Base-by-base conservation (phyloP, 2,113 vertebrate genomes). In the Entomyzon cyanotis region DNA sequence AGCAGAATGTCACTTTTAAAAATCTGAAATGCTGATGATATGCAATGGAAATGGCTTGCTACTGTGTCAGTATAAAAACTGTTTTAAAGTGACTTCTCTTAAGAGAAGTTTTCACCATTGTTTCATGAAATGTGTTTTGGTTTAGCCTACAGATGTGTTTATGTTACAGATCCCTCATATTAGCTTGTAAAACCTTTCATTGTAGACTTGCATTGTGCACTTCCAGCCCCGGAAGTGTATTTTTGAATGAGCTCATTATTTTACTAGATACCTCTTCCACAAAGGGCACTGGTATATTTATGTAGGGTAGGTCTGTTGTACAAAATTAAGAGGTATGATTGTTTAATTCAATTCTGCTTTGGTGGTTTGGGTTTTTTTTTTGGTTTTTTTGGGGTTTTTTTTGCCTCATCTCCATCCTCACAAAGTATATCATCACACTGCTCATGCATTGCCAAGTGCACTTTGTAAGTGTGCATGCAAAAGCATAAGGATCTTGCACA, bases 91-190 rank as follows among this genome's bases (percentile, higher is more conserved):
- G 22, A 17, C 44, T 39, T 84, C 41, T 80, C 42, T 71, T 75
- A 17, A 89, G 50, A 74, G 64, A 35, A 12, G 21, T 80, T 80
- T 91, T 33, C 47, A 50, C 49, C 12, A 30, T 46, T 90, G 82
- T 94, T 87, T 80, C 2, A 3, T 63, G 53, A 74, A 94, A 91
- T 91, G 50, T 96, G 95, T 80, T 96, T 95, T 89, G 73, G 11
- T 84, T 93, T 96, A 95, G 87, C 69, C 64, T 80, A 27, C 75
- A 93, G 74, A 91, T 79, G 58, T 95, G 91, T 97, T 96, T 94
- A 94, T 80, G 84, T 90, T 93, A 76, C 73, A 94, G 56, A 79
- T 82, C 63, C 62, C 71, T 94, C 90, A 31, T 84, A 87, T 89
- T 53, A 49, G 55, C 87, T 94, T 93, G 81, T 94, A 92, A 94